Base-by-base conservation (phyloP, 2,113 vertebrate species). In the Euleptes europaea region DNA sequence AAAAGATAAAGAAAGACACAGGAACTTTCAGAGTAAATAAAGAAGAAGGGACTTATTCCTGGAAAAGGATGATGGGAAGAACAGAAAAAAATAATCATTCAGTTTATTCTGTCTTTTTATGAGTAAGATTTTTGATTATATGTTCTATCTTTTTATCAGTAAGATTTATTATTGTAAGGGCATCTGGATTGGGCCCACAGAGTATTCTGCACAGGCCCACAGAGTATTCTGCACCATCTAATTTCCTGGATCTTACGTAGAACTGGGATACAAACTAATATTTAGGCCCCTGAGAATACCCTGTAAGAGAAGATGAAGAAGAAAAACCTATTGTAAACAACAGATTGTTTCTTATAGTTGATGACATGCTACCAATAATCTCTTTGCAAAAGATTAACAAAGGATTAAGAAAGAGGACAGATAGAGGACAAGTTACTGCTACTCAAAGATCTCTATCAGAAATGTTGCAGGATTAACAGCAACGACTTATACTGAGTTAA, bases 391-490 rank as follows among this genome's bases (percentile, higher is more conserved):
- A 72, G 91, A 95, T 96, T 95, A 95, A 78, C 35, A 57, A 87
- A 71, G 78, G 91, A 96, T 96, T 95, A 96, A 86, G 87, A 60
- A 4, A 87, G 84, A 89, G 95, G 94, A 90, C 94, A 96, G 87
- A 93, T 76, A 88, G 75, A 96, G 93, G 96, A 86, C 92, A 92
- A 88, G 88, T 84, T 3, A 49, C 15, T 77, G 60, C 1, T 72
- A 70, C 2, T 72, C 44, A 12, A 69, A 54, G 76, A 31, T 83
- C 80, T 3, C 2, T 33, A 67, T 75, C 38, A 17, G 10, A 40
- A 77, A 54, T 70, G 51, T 83, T 71, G 54, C 44, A 19, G 0
- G 84, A 82, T 82, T 80, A 83, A 49, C 54, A 86, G 86, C 40
- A 72, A 88, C 72, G 67, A 81, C 88, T 33, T n/a, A 72, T 8